Base-by-base conservation (phyloP, 2,113 vertebrate species). In the Proterorhinus semilunaris region DNA sequence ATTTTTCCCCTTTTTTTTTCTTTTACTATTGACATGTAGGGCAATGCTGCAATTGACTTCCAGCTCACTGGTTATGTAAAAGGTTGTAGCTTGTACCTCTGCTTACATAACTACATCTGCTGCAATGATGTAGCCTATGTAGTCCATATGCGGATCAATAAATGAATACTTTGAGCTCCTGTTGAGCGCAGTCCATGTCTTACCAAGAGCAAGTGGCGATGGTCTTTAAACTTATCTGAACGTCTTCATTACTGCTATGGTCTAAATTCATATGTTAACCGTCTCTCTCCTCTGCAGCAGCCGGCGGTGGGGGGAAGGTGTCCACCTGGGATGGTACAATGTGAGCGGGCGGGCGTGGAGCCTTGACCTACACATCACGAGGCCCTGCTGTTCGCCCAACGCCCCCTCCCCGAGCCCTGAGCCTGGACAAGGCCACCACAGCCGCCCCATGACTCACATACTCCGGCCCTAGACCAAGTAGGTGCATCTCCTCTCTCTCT, bases 261-360 rank as follows among this genome's bases (percentile, higher is more conserved):
- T 54, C 10, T 27, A 11, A 16, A 6, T 42, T 7, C 15, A 51
- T 44, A 10, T n/a, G 10, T 1, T 12, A 13, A 64, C 6, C 42
- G 36, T 47, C 0, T 9, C 69, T 15, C 27, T 36, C 27, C 61
- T 16, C 3, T 64, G 27, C 63, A 10, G 1, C 68, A 69, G 70
- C 72, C 68, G 27, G 88, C 76, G 83, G 74, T 82, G 5, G 71
- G 1, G 78, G 76, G 82, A 84, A 78, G 78, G 69, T 74, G 59
- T 43, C 71, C 85, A 77, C 78, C 83, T 71, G 90, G 83, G 86
- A 91, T 91, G 89, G 83, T 90, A 87, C 89, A 82, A 75, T 76
- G 81, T 90, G 84, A 92, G 82, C 51, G 81, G 75, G 80, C 75
- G 85, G 86, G 86, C 48, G 70, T 74, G 79, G 79, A 83, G 81